Evolutionary conservation across 2,797 vertebrate genomes (phyloP).

Genomic region (Melanotaenia maccullochi): DNA sequence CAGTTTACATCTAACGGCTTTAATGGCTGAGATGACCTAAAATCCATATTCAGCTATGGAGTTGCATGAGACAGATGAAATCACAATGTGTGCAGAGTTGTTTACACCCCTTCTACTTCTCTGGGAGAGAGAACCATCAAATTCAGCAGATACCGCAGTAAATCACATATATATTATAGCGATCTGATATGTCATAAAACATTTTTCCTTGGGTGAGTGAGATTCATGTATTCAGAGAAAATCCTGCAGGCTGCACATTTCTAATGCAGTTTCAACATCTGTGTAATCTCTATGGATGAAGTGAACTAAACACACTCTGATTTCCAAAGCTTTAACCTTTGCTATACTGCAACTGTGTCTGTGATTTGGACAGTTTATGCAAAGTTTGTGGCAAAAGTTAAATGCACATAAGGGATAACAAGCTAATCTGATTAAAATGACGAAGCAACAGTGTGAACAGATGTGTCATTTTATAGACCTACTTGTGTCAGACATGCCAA

Average conservation of each 20-base stretch:
- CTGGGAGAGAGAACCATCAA: slow-evolving; percentile 1
- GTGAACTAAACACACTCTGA: not conserved
- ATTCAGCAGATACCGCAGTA: slow-evolving; percentile 29
- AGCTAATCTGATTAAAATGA: too few relatives aligned
- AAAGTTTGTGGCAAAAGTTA: not conserved
- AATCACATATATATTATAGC: slow-evolving; percentile 26
- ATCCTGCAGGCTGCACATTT: slow-evolving; percentile 5
- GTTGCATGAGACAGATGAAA: slow-evolving; percentile 31
- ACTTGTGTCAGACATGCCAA: too few relatives aligned
- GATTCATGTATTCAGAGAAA: slow-evolving; percentile 16
- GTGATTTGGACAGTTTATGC: not conserved
- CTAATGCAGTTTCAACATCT: not conserved
- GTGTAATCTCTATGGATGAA: slow-evolving; percentile 1
- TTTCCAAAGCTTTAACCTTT: not conserved
- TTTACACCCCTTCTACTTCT: slow-evolving; percentile 17
- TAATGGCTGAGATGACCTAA: slow-evolving; percentile 38
- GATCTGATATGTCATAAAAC: slow-evolving; percentile 19
- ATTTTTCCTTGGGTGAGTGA: not conserved
- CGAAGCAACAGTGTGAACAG: too few relatives aligned
- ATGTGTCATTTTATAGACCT: too few relatives aligned
- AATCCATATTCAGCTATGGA: slow-evolving; percentile 48
- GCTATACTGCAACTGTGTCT: not conserved
- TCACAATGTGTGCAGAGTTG: slow-evolving; percentile 23
- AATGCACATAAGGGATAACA: too few relatives aligned
- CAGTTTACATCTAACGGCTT: slow-evolving; percentile 38